A percentile compares a stretch with the other conserved stretches of the same genome.
phyloP scores from a whole-genome alignment of 2,797 vertebrate genomes.

The Pelochelys cantorii region DNA sequence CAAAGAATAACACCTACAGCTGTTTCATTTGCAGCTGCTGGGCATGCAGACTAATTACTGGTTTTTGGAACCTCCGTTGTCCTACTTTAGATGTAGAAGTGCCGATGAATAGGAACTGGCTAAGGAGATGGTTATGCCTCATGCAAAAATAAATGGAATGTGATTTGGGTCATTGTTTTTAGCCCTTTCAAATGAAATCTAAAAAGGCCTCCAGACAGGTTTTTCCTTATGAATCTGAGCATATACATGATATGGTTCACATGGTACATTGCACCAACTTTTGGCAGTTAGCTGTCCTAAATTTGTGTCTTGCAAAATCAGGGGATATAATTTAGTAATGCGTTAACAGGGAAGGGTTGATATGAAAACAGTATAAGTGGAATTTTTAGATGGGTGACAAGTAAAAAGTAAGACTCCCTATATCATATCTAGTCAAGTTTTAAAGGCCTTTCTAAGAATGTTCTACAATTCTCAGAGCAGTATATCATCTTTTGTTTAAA shows the following conservation, averaged over 20 bases:
- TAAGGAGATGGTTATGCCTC: slow-evolving; percentile 4
- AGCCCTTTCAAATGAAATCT: slow-evolving; percentile 63
- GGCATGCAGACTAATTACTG: slow-evolving; percentile 22
- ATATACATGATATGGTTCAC: slow-evolving; percentile 17
- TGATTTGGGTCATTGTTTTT: slow-evolving; percentile 58
- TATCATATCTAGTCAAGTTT: not conserved
- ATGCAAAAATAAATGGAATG: not conserved
- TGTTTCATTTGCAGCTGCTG: slow-evolving; percentile 36
- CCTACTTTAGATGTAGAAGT: slow-evolving; percentile 34
- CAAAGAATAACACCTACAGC: slow-evolving; percentile 56
- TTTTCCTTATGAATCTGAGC: slow-evolving; percentile 57
- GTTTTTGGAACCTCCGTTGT: slow-evolving; percentile 18
- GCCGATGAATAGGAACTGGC: slow-evolving; percentile 12
- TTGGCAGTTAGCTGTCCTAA: not conserved
- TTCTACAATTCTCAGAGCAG: not conserved
- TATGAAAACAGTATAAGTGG: not conserved
- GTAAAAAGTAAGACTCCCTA: not conserved
- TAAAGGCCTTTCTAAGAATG: not conserved
- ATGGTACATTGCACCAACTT: not conserved
- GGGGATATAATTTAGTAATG: not conserved
- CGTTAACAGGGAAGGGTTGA: not conserved
- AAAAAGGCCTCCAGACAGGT: slow-evolving; percentile 51
- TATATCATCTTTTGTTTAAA: not conserved
- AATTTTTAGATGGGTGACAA: not conserved
- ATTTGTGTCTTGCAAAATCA: not conserved